Conservation (phyloP, 2,888 invertebrate genomes). For the Enchytraeus crypticus region DNA sequence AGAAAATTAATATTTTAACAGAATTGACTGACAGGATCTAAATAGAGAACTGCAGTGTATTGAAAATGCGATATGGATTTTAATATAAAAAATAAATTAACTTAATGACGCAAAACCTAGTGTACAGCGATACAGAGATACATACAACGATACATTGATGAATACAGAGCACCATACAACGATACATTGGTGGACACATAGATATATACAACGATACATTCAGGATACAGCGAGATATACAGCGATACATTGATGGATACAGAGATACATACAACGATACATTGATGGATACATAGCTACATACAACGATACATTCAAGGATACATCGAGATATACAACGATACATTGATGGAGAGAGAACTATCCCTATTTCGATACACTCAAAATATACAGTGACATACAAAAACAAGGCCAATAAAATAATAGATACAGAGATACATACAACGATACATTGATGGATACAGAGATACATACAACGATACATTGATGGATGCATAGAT, state of each 20-base stretch:
- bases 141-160: conserved; percentile 1
- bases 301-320: background rate
- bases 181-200: background rate
- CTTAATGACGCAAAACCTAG: no score
- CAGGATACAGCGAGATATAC: background rate
- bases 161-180: background rate
- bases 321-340: background rate
- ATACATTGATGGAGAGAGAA: background rate
- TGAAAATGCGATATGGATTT: no score
- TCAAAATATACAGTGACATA: no score
- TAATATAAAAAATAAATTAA: no score
- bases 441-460: background rate
- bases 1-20: no score
- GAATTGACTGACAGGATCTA: no score
- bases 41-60: no score
- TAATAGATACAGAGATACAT: background rate
- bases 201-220: background rate
- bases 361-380: background rate
- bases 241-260: conserved; percentile 3
- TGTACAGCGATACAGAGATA: conserved; percentile 2
- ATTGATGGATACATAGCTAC: background rate
- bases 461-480: background rate
- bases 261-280: background rate
- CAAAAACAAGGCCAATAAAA: background rate
- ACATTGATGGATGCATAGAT: background rate